These are phyloP conservation scores for Telmatherina bonti DNA, from an alignment of 2,797 vertebrate genomes.

Conservation along the genomic window DNA sequence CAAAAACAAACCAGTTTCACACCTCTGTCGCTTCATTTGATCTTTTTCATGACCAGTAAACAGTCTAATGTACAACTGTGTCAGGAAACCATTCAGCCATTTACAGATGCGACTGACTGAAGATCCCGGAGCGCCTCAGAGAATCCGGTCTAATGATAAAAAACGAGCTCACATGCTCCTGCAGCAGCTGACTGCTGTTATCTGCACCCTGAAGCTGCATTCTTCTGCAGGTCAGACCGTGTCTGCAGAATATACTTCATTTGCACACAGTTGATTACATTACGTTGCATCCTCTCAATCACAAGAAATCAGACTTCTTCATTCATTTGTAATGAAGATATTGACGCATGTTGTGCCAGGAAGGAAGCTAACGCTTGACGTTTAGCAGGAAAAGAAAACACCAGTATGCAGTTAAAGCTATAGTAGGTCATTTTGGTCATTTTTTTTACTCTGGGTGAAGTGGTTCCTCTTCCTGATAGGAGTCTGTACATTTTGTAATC, in stretches of 20 bases:
- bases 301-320: slow-evolving; percentile 21
- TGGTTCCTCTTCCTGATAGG: too few relatives aligned
- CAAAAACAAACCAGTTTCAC: background rate
- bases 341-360: background rate
- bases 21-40: background rate
- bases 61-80: background rate
- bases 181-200: slow-evolving; percentile 58
- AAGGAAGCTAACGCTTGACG: background rate
- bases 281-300: slow-evolving; percentile 15
- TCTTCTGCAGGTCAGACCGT: slow-evolving; percentile 29
- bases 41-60: background rate
- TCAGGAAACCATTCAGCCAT: background rate
- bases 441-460: too few relatives aligned
- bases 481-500: too few relatives aligned
- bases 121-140: background rate
- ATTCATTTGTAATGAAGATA: background rate
- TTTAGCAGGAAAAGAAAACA: background rate
- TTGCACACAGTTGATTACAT: slow-evolving; percentile 27
- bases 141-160: slow-evolving; percentile 7
- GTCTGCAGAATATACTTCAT: slow-evolving; percentile 4
- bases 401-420: background rate
- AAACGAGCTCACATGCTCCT: slow-evolving; percentile 54
- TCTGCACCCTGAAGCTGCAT: slow-evolving; percentile 28
- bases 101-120: background rate
- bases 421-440: too few relatives aligned